A percentile compares a stretch with the other conserved stretches of the same genome.
phyloP scores from a whole-genome alignment of 1,140 invertebrate species.

The Sinella curviseta region DNA sequence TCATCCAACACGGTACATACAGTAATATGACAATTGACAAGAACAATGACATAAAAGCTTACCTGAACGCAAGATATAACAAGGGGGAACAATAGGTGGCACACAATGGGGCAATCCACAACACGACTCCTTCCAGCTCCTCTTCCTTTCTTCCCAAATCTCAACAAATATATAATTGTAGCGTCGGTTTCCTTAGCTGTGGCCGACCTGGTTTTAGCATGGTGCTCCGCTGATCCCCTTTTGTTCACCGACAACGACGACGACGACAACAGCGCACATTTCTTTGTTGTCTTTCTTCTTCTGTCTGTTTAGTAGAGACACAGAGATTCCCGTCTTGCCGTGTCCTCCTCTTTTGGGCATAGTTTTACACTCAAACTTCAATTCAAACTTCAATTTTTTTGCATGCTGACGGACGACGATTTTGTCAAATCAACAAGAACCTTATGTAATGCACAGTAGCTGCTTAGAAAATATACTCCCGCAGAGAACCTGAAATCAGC shows the following conservation, averaged over 20 bases:
- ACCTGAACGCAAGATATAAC: background rate
- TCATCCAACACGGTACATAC: no score
- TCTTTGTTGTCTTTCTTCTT: no score
- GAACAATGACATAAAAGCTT: no score
- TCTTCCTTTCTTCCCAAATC: no score
- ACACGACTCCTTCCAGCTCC: background rate
- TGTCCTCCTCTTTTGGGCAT: slow-evolving; percentile 14
- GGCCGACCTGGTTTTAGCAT: slow-evolving; percentile 10
- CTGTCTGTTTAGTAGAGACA: no score
- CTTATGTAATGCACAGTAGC: no score
- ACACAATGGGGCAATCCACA: background rate
- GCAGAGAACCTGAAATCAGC: no score
- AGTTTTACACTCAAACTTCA: slow-evolving; percentile 19
- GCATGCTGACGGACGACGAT: no score
- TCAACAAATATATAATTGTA: slow-evolving; percentile 11
- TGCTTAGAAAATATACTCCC: no score
- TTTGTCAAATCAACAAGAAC: no score
- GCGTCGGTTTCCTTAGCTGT: slow-evolving; percentile 23
- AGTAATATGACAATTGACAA: no score
- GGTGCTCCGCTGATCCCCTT: background rate
- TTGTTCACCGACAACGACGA: background rate
- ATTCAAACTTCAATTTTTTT: no score
- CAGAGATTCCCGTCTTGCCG: background rate
- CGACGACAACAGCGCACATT: background rate
- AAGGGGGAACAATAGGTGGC: background rate